Base-by-base conservation (phyloP, 1,140 invertebrate genomes). In the Cotesia chilonis region DNA sequence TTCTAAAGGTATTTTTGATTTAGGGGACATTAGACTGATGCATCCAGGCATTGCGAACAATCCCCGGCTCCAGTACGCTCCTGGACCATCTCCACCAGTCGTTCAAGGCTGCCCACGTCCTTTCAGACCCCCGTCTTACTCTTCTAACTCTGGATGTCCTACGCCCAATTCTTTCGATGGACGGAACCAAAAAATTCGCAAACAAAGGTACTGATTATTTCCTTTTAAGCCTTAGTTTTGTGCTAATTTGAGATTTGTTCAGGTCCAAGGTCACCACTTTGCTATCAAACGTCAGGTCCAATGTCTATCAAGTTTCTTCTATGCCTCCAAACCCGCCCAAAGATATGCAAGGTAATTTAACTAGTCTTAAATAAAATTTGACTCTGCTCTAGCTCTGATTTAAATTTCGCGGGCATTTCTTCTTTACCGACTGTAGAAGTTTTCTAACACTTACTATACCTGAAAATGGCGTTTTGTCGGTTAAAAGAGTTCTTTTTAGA, bases 11-110 rank as follows among this genome's bases (percentile, higher is more conserved):
- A 36, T 36, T 17, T 54, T 71, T 37, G 51, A 47, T 75, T 57
- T 47, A 85, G 84, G 83, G 66, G 84, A 86, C 75, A 84, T 85
- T 82, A 83, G 84, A 81, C 78, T 86, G 75, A 85, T 86, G 83
- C 85, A 86, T 80, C 79, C 83, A 71, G 80, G 81, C 77, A 80
- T 86, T 61, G 76, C 80, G 72, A 77, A 80, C 28, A 86, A 83
- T 71, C 78, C 83, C 35, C 74, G 84, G 64, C 64, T 87, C 36
- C 85, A 85, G 68, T 86, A 85, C 75, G 81, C 83, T 68, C 80
- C 84, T 72, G 77, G 84, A 76, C 76, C 84, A 80, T 86, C 84
- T 78, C 83, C 84, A 71, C 83, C 84, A 73, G 80, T 87, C 79
- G 78, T 86, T 82, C 84, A 87, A 80, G 81, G 81, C 38, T 86